Evolutionary conservation across 2,888 invertebrate species (phyloP).

Genomic region (Drosophila nr. perissopoda): DNA sequence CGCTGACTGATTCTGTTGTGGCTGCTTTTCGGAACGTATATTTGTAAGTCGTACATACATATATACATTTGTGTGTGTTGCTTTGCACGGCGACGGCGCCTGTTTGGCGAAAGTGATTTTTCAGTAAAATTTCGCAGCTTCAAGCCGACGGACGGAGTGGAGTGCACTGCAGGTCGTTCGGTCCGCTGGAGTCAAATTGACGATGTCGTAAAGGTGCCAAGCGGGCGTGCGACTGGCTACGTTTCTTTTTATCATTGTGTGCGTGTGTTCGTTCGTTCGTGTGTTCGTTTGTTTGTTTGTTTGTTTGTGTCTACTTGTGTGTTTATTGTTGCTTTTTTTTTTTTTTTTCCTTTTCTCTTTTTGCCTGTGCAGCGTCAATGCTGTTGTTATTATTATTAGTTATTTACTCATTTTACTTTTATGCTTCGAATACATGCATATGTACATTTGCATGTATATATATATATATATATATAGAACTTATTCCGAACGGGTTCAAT

Average conservation of each 20-base stretch:
- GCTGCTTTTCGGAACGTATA: constrained; percentile 54
- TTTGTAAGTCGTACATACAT: constrained; percentile 15
- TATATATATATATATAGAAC: constrained; percentile 35
- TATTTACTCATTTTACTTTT: constrained; percentile 2
- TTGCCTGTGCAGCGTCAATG: constrained; percentile 17
- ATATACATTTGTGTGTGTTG: constrained; percentile 35
- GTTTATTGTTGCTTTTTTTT: constrained; percentile 46
- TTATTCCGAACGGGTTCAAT: constrained; percentile 46
- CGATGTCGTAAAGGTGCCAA: constrained; percentile 69
- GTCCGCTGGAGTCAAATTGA: constrained; percentile 52
- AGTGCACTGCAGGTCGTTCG: constrained; percentile 50
- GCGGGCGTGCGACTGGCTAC: constrained; percentile 64
- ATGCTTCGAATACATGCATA: constrained; percentile 10
- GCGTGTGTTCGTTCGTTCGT: constrained; percentile 19
- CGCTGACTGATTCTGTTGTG: constrained; percentile 57
- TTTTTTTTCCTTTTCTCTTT: constrained; percentile 36
- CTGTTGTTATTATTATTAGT: constrained; percentile 28
- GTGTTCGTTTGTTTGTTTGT: constrained; percentile 9
- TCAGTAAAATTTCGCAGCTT: constrained; percentile 67
- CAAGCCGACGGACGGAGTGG: constrained; percentile 53
- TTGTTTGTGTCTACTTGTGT: constrained; percentile 31
- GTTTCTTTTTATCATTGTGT: constrained; percentile 53
- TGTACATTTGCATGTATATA: constrained; percentile 9
- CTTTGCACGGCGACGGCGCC: constrained; percentile 65
- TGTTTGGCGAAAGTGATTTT: constrained; percentile 76